Evolutionary conservation across 2,113 vertebrate species (phyloP), one percentile per base, ranked within the genome.

Genomic region (Eonycteris spelaea): DNA sequence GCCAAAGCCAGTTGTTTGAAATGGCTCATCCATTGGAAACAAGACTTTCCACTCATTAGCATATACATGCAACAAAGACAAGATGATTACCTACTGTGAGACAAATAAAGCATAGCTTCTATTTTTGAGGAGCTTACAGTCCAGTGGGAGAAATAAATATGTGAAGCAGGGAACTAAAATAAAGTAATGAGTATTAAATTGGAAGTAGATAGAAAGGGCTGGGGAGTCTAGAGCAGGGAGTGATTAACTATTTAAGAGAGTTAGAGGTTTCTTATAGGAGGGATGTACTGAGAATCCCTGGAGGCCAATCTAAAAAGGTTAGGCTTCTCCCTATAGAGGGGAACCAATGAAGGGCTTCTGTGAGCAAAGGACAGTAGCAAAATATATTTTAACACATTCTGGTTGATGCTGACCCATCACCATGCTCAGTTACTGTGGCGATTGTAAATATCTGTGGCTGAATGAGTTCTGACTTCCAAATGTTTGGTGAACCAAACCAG

Each of bases 391-490:
- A 86, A 95, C 35, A 30, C 1, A 87, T 90, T 92, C 33, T 92
- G 40, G 12, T 70, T 78, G 57, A 74, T 4, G 0, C 75, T 87
- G 40, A 33, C 18, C 43, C 33, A 51, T 83, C 86, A 51, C 91
- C 55, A 38, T 74, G 35, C 35, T 92, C 51, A 78, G 14, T 78
- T 90, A 83, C 33, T 87, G 5, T 70, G 77, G 19, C 79, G 61
- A 85, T n/a, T 83, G 3, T 83, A 75, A 33, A 59, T 84, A 26
- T 85, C 48, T 86, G 11, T 88, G 67, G 30, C 26, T 70, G 24
- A 96, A 63, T 86, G 22, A 63, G 6, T 89, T 97, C 22, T 91
- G 53, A 93, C 78, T 93, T 90, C 24, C n/a, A 86, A 77, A 86
- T 22, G 75, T 28, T 75, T 78, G 55, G 24, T 91, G 55, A 80